Base-by-base conservation (phyloP, 2,888 invertebrate genomes). In the Seladonia tumulorum region DNA sequence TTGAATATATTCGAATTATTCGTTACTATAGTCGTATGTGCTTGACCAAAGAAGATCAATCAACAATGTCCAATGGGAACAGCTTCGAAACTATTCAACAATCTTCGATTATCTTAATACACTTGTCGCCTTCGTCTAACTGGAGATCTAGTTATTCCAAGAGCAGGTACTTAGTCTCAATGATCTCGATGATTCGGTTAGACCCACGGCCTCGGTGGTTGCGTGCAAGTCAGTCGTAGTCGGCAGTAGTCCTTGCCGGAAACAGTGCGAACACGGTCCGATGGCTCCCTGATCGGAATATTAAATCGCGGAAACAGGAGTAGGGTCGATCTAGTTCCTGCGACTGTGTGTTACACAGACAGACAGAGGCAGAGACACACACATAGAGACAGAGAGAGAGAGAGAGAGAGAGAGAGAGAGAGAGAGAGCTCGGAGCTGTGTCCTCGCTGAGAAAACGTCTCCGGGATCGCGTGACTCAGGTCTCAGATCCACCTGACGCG, bases 281-380 rank as follows among this genome's bases (percentile, higher is more conserved):
- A 68, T 68, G 76, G 80, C 70, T 88, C 86, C 35, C 87, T 88
- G 92, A 90, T 82, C 85, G 86, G 90, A 91, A 92, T 92, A 91
- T 86, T 80, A 90, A 90, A 91, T 86, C 66, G 47, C 29, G 53
- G 14, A 60, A 42, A 29, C 16, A 22, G 29, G 71, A 42, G 49
- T 29, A 25, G 39, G 45, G 29, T 49, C 77, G 86, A 82, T 87
- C 88, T 85, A 88, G 85, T 90, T 90, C 81, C 76, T 29, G 25
- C 29, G 60, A 14, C 16, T 63, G 25, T 29, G 60, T 53, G 53
- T 10, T 10, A 22, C 53, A 53, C 53, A 53, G 8, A 35, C 35
- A 35, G 3, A 35, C 2, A 35, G 35, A 35, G 35, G 2, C 35
- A 35, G 35, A 35, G 1, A 35, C 1, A 35, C 35, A 35, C 1